Evolutionary conservation across 2,797 vertebrate species (phyloP).

Genomic region (Rhynchotus rufescens): DNA sequence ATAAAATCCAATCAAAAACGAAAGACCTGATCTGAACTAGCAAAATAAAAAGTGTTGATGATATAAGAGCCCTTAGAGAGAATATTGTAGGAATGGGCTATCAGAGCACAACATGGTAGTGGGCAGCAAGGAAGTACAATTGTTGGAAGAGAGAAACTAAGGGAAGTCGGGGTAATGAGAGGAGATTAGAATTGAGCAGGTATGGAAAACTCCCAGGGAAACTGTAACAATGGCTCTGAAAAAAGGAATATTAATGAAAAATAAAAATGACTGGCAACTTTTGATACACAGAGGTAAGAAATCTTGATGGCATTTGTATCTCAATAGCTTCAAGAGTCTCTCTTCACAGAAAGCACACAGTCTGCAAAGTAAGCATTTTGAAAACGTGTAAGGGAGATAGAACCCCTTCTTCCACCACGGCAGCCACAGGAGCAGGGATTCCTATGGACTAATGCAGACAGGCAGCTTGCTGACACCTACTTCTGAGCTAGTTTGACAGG

Average conservation of each 20-base stretch:
- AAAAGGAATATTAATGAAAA: background rate
- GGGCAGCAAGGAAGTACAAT: background rate
- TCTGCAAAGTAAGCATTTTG: background rate
- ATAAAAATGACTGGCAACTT: background rate
- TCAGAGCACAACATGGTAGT: background rate
- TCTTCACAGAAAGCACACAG: background rate
- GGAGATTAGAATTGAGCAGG: background rate
- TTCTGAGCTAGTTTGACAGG: background rate
- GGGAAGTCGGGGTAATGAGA: background rate
- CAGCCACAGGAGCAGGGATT: rapidly evolving
- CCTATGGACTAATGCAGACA: background rate
- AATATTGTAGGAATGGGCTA: background rate
- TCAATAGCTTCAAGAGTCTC: background rate
- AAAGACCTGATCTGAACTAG: constrained; percentile 33
- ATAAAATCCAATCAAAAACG: constrained; percentile 1
- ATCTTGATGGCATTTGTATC: background rate
- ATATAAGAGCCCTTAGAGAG: background rate
- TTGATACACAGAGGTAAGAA: background rate
- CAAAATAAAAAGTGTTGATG: constrained; percentile 14
- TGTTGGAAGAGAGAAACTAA: background rate
- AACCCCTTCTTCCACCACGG: background rate
- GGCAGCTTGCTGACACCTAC: background rate
- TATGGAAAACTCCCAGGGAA: background rate
- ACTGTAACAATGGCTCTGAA: background rate
- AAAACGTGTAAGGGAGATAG: background rate